Evolutionary conservation across 92 coral and sea anemone species (phyloP).

Genomic region (Bergia puertoricense): DNA sequence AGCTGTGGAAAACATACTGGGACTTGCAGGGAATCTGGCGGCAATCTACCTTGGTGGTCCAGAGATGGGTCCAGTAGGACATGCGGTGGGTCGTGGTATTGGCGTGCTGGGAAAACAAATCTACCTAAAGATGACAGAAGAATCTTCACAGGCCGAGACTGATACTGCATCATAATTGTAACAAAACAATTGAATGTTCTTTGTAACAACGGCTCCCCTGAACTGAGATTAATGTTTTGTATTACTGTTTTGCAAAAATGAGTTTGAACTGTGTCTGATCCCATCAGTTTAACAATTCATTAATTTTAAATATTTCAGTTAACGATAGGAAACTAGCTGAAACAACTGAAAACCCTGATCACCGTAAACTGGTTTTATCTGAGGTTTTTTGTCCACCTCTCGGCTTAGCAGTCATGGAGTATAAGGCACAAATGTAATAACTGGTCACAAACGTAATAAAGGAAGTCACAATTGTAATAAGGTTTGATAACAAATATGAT

Average conservation of each 20-base stretch:
- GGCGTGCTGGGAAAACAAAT: conserved; percentile 3
- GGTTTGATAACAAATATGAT: no score
- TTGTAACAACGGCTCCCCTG: not conserved
- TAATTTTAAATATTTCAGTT: no score
- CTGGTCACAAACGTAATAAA: no score
- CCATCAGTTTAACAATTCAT: not conserved
- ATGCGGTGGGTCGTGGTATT: not conserved
- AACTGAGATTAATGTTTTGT: not conserved
- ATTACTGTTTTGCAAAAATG: not conserved
- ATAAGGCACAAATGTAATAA: no score
- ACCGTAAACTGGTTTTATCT: no score
- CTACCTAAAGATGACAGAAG: not conserved
- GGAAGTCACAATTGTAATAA: no score
- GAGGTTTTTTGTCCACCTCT: no score
- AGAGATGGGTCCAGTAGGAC: not conserved
- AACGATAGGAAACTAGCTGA: not conserved
- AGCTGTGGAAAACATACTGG: not conserved
- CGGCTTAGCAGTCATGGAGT: no score
- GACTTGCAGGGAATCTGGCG: conserved; percentile 7
- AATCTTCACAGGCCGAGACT: no score
- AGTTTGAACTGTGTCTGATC: not conserved
- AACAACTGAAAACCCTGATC: not conserved
- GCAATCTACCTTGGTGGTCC: not conserved
- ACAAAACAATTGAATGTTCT: not conserved
- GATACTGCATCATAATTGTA: not conserved